Evolutionary conservation across 1,140 invertebrate species (phyloP).

Genomic region (Drosophila orosa): DNA sequence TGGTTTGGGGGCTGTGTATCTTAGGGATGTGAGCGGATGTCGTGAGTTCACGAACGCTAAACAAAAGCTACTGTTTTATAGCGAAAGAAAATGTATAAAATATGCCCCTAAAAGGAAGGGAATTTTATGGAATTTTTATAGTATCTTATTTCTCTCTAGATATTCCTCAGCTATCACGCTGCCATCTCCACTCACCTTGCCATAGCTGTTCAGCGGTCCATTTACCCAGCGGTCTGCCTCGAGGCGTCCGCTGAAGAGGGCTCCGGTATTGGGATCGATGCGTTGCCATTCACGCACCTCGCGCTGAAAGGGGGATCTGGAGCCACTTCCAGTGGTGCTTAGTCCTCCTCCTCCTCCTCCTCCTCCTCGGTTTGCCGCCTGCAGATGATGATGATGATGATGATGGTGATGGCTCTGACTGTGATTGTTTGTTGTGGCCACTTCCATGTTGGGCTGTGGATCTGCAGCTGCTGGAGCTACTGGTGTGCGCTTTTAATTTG

Average conservation of each 20-base stretch:
- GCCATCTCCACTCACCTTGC: constrained; percentile 75
- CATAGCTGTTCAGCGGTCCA: constrained; percentile 82
- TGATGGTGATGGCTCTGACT: constrained; percentile 71
- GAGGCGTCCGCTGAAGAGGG: constrained; percentile 81
- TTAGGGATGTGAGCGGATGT: constrained; percentile 24
- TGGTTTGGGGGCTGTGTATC: constrained; percentile 1
- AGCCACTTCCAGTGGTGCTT: constrained; percentile 32
- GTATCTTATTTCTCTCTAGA: background rate
- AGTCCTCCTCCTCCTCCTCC: constrained; percentile 1
- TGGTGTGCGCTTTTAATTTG: constrained; percentile 82
- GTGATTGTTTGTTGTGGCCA: constrained; percentile 82
- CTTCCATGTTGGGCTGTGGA: constrained; percentile 68
- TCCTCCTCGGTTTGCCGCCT: constrained; percentile 13
- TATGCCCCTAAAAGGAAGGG: background rate
- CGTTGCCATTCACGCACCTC: constrained; percentile 84
- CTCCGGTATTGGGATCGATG: constrained; percentile 84
- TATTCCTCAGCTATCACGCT: constrained; percentile 10
- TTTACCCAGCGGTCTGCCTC: constrained; percentile 84
- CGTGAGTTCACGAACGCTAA: constrained; percentile 1
- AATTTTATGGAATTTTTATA: background rate
- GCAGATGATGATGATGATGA: constrained; percentile 62
- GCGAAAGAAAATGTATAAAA: background rate
- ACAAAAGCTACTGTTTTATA: background rate
- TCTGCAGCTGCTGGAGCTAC: constrained; percentile 46
- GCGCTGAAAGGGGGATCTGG: constrained; percentile 80